A percentile compares a stretch with the other conserved stretches of the same genome.
Conservation (phyloP, 1,140 invertebrate genomes). For the Samia ricini region DNA sequence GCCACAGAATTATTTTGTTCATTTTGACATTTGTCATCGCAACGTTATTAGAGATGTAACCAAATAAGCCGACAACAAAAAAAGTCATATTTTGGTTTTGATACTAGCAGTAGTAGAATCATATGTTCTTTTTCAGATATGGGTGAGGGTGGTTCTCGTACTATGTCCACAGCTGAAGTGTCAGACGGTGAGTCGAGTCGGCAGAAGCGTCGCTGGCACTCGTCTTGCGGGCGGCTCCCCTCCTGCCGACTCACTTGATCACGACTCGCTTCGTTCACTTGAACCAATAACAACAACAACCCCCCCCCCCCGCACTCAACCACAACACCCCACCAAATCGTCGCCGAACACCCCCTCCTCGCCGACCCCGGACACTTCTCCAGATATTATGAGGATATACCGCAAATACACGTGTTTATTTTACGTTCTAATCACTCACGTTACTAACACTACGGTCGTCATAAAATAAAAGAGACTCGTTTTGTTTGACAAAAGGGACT, state of each 20-base stretch:
- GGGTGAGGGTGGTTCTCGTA: constrained; percentile 55
- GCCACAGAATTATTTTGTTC: no score
- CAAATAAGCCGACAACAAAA: no score
- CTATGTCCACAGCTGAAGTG: constrained; percentile 62
- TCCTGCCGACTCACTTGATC: constrained; percentile 67
- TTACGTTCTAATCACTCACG: background rate
- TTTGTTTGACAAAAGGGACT: no score
- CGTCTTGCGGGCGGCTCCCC: constrained; percentile 62
- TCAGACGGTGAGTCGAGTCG: constrained; percentile 60
- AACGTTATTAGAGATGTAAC: no score
- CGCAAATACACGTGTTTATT: no score
- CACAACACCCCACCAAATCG: background rate
- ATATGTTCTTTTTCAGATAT: constrained; percentile 38
- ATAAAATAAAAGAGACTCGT: no score
- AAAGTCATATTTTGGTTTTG: no score
- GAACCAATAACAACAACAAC: no score
- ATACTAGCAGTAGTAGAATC: background rate
- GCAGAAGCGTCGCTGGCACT: constrained; percentile 68
- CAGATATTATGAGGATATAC: no score
- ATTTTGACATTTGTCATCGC: no score
- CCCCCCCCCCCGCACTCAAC: background rate
- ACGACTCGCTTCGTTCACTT: background rate
- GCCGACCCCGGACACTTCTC: background rate
- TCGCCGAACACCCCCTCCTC: background rate
- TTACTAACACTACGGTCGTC: no score